Evolutionary conservation across 2,888 invertebrate species (phyloP).

Genomic region (Tipula helvola): DNA sequence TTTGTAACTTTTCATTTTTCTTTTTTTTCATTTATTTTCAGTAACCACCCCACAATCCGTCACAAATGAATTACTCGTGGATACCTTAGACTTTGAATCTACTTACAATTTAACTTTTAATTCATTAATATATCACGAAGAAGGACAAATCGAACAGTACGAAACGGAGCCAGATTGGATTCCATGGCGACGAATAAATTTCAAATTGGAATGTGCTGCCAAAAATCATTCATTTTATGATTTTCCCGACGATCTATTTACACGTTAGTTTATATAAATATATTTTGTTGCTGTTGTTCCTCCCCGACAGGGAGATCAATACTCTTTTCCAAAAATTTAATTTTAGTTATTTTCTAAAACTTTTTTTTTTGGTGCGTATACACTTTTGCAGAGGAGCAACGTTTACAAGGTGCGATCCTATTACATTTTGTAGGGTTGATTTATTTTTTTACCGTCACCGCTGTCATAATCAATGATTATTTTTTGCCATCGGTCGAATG

Average conservation of each 20-base stretch:
- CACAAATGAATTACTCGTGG: not conserved
- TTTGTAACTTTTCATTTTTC: no score
- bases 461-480: conserved; percentile 83
- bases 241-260: conserved; percentile 7
- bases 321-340: not conserved
- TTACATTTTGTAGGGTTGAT: conserved; percentile 63
- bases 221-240: not conserved
- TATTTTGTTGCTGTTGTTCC: not conserved
- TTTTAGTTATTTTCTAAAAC: not conserved
- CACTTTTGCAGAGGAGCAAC: conserved; percentile 45
- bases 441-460: conserved; percentile 75
- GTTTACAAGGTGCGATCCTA: conserved; percentile 59
- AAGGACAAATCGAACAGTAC: not conserved
- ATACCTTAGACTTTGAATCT: not conserved
- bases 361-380: conserved; percentile 23
- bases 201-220: not conserved
- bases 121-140: not conserved
- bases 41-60: not conserved
- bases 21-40: not conserved
- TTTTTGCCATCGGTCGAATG: conserved; percentile 81
- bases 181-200: not conserved
- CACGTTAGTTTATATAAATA: not conserved
- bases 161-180: not conserved
- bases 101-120: not conserved
- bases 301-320: not conserved